These are phyloP conservation scores for Microcebus jonahi DNA, from an alignment of 2,113 vertebrate genomes.

Conservation along the genomic window DNA sequence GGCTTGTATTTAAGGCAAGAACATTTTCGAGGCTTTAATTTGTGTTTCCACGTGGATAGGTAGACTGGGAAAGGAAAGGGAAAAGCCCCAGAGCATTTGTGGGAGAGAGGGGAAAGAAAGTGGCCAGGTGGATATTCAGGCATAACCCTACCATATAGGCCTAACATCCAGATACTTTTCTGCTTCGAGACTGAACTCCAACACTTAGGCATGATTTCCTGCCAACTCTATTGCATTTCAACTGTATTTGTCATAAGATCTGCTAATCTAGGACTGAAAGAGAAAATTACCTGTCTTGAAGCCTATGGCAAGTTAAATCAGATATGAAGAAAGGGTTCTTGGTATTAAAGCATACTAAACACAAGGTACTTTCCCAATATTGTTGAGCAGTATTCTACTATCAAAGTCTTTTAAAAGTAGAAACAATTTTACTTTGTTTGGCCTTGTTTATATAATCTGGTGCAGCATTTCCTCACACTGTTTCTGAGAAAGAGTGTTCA, in stretches of 20 bases:
- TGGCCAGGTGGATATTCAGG: neutral
- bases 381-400: neutral
- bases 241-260: neutral
- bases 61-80: neutral
- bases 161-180: neutral
- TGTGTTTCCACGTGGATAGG: neutral
- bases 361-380: neutral
- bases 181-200: neutral
- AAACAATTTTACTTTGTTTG: neutral
- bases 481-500: neutral
- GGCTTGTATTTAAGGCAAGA: neutral
- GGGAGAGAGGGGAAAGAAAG: neutral
- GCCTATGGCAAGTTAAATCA: neutral
- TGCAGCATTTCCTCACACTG: neutral
- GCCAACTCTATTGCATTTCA: neutral
- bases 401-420: neutral
- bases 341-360: neutral
- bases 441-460: neutral
- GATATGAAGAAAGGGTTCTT: neutral
- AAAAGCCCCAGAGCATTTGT: neutral
- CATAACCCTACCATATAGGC: neutral
- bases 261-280: neutral
- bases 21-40: neutral
- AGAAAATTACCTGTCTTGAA: neutral
- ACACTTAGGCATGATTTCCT: neutral